These are phyloP conservation scores for Syngnathus rostellatus DNA, from an alignment of 2,797 vertebrate species.

Conservation along the genomic window DNA sequence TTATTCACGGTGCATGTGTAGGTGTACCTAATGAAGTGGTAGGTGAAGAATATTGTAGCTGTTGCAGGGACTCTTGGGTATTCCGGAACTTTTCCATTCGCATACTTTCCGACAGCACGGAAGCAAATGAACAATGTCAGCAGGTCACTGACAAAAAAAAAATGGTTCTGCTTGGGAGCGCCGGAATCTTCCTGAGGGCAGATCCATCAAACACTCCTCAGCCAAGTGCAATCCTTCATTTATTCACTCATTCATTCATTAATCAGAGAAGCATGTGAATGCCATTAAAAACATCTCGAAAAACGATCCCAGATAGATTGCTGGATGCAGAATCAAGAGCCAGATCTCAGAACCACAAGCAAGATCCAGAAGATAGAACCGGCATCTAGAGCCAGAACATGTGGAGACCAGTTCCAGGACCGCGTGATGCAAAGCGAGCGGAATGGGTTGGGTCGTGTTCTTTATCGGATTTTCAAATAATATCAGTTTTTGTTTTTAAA, in stretches of 20 bases:
- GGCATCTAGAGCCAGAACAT: neutral
- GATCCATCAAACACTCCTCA: conserved; percentile 5
- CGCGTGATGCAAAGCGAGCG: too few relatives aligned
- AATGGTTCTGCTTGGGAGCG: conserved; percentile 1
- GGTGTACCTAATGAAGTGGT: neutral
- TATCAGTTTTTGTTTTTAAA: too few relatives aligned
- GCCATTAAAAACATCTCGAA: neutral
- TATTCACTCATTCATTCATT: neutral
- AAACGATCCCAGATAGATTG: neutral
- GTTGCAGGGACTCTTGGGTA: neutral
- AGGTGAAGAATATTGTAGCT: neutral
- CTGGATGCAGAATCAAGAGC: neutral
- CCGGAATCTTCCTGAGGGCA: neutral
- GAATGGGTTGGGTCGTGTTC: too few relatives aligned
- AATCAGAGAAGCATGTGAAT: conserved; percentile 1
- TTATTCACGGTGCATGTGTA: neutral
- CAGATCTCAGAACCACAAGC: neutral
- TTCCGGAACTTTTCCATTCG: conserved; percentile 1
- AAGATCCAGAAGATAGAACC: neutral
- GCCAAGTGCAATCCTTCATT: conserved; percentile 1
- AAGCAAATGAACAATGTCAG: conserved; percentile 4
- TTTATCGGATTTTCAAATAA: too few relatives aligned
- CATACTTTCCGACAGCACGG: conserved; percentile 1
- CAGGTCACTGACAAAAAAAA: neutral
- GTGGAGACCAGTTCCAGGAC: neutral